A percentile compares a stretch with the other conserved stretches of the same genome.
phyloP scores from a whole-genome alignment of 2,797 vertebrate species.

The Sebastolobus altivelis region DNA sequence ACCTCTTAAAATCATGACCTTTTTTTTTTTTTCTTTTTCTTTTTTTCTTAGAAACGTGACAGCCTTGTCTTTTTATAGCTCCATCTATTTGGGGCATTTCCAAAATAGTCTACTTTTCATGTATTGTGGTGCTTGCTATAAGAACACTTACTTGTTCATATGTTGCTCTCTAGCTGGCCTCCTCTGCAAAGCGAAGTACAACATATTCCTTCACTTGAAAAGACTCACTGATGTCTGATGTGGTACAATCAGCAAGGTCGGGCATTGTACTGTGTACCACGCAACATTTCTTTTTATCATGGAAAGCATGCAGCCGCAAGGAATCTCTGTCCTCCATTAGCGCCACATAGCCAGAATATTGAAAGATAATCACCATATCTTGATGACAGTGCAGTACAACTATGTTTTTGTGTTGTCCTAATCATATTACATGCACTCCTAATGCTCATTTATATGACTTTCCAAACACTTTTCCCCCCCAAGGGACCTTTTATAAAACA shows the following conservation, averaged over 20 bases:
- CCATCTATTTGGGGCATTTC: constrained; percentile 50
- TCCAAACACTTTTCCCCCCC: neutral
- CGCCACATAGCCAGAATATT: constrained; percentile 19
- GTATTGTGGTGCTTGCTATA: constrained; percentile 13
- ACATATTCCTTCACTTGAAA: constrained; percentile 59
- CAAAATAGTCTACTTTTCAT: constrained; percentile 43
- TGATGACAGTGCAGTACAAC: neutral
- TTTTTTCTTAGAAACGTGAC: neutral
- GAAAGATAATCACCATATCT: neutral
- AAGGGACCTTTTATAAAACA: constrained; percentile 6
- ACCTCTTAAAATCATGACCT: constrained; percentile 9
- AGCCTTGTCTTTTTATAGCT: constrained; percentile 54
- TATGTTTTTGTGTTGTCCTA: neutral
- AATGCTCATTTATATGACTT: constrained; percentile 1
- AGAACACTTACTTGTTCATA: neutral
- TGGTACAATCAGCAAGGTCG: constrained; percentile 65
- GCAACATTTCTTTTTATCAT: constrained; percentile 9
- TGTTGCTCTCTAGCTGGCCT: constrained; percentile 12
- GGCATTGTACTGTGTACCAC: neutral
- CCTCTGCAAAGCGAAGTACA: constrained; percentile 53
- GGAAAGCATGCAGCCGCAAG: neutral
- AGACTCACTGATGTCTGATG: constrained; percentile 52
- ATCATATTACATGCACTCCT: neutral
- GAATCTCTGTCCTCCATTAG: constrained; percentile 31
- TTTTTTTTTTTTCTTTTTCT: constrained; percentile 5